These are phyloP conservation scores for Calidris pugnax DNA, from an alignment of 2,113 vertebrate species.

Conservation along the genomic window DNA sequence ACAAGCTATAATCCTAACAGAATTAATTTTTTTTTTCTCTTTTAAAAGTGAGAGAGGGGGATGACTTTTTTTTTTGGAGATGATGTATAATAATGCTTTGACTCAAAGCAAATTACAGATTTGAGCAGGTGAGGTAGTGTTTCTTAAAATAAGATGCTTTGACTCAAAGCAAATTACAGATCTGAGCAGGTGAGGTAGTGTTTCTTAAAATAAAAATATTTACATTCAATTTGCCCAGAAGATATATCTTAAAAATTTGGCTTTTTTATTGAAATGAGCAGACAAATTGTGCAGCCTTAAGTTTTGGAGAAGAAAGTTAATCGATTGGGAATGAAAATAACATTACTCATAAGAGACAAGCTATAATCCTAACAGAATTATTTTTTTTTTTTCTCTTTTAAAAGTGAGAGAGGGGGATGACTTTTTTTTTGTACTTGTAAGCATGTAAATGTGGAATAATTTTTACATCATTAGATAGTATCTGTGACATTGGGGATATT, in stretches of 20 bases:
- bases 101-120: not conserved
- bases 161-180: not conserved
- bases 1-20: not conserved
- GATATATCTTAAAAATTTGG: not conserved
- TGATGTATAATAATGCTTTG: not conserved
- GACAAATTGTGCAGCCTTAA: not conserved
- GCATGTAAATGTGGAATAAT: not conserved
- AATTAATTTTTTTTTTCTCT: not conserved
- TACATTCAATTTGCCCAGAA: not conserved
- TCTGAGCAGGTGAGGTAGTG: not conserved
- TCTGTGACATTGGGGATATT: not conserved
- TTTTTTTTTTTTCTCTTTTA: not conserved
- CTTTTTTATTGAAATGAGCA: not conserved
- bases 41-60: not conserved
- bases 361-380: not conserved
- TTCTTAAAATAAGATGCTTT: not conserved
- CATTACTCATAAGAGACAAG: not conserved
- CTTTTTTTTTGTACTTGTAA: not conserved
- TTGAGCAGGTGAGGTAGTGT: not conserved
- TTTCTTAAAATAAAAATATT: slow-evolving; percentile 5
- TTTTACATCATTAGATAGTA: not conserved
- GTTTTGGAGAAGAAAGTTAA: not conserved
- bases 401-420: not conserved
- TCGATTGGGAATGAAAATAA: not conserved
- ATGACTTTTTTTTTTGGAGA: too few relatives aligned